These are phyloP conservation scores for Gobionotothen gibberifrons DNA, from an alignment of 2,797 vertebrate genomes.

Conservation along the genomic window DNA sequence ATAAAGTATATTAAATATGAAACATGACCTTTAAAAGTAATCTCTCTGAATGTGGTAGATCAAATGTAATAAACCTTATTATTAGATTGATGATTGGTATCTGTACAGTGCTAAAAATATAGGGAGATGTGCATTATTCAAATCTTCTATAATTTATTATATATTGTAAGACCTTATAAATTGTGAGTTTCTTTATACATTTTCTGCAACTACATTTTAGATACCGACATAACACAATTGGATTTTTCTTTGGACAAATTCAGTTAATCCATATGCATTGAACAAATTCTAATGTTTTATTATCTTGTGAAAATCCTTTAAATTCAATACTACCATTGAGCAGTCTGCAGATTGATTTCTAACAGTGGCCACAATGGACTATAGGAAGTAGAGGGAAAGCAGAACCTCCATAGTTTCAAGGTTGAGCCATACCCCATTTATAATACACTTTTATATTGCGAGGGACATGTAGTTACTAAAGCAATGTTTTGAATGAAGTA, in stretches of 20 bases:
- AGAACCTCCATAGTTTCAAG: not conserved
- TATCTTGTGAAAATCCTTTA: not conserved
- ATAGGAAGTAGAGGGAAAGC: not conserved
- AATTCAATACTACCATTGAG: not conserved
- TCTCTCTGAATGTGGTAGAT: not conserved
- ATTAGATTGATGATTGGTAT: not conserved
- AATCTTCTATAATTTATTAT: not conserved
- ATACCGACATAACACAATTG: not conserved
- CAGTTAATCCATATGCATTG: not conserved
- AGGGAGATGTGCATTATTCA: not conserved
- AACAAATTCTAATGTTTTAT: not conserved
- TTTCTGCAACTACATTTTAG: not conserved
- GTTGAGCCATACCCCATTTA: not conserved
- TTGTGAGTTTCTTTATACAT: not conserved
- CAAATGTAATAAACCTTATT: not conserved
- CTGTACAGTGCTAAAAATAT: not conserved
- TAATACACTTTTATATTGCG: not conserved
- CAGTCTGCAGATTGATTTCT: not conserved
- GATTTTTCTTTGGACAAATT: not conserved
- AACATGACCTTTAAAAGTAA: not conserved
- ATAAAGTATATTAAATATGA: not conserved
- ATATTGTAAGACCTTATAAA: not conserved
- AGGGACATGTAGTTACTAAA: not conserved
- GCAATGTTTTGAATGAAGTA: not conserved
- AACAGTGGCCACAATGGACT: not conserved